These are phyloP conservation scores for Drosophila basisetae DNA, from an alignment of 2,888 invertebrate species.

Conservation along the genomic window DNA sequence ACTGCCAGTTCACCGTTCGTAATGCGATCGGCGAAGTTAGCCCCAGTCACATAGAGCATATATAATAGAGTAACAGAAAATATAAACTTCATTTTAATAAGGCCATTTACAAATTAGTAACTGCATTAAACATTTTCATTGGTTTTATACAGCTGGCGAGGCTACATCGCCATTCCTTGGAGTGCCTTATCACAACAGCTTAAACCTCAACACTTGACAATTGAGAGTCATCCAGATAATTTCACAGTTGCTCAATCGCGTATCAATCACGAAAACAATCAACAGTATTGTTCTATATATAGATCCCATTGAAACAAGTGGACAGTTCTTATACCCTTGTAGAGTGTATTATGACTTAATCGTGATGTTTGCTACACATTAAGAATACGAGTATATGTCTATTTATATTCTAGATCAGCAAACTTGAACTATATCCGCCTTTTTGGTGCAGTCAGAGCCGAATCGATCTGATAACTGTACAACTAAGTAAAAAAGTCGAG, in stretches of 20 bases:
- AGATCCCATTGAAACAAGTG: not conserved
- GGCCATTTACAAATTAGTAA: constrained; percentile 9
- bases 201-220: constrained; percentile 1
- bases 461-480: not conserved
- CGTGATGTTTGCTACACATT: not conserved
- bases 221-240: not conserved
- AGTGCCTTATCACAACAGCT: constrained; percentile 13
- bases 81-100: constrained; percentile 25
- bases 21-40: constrained; percentile 49
- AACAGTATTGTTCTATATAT: not conserved
- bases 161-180: constrained; percentile 14
- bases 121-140: not conserved
- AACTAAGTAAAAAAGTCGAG: not conserved
- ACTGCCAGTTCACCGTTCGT: constrained; percentile 65
- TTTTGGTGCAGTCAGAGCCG: not conserved
- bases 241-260: not conserved
- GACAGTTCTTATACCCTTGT: not conserved
- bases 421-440: not conserved
- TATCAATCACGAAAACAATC: not conserved
- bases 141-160: not conserved
- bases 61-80: not conserved
- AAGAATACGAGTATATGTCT: not conserved
- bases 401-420: not conserved
- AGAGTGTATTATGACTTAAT: not conserved
- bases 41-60: not conserved